Percentiles rank a stretch among this genome's conserved stretches.
These are phyloP conservation scores for Pseudotriccus pelzelni DNA, from an alignment of 2,797 vertebrate genomes.

Conservation along the genomic window DNA sequence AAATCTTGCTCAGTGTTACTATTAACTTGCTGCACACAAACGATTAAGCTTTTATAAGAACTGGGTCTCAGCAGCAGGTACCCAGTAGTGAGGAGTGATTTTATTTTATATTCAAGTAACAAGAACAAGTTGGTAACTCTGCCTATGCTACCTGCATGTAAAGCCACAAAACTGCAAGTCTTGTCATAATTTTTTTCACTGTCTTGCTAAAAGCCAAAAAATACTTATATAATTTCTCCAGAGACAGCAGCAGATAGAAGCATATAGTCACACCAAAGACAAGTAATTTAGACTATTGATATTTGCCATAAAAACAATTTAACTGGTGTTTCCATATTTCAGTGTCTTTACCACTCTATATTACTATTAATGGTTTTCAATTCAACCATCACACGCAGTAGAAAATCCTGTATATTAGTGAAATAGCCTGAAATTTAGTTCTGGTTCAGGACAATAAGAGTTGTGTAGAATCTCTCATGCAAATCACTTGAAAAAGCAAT, in stretches of 20 bases:
- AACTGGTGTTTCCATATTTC: background rate
- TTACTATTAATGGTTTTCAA: background rate
- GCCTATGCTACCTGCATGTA: slow-evolving; percentile 60
- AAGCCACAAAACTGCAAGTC: slow-evolving; percentile 61
- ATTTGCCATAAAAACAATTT: background rate
- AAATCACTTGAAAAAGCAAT: background rate
- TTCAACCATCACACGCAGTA: background rate
- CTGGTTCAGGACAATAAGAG: background rate
- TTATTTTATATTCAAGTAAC: slow-evolving; percentile 74
- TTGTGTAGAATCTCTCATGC: background rate
- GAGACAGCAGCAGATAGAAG: background rate
- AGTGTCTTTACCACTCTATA: background rate
- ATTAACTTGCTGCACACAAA: slow-evolving; percentile 56
- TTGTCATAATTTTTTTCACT: slow-evolving; percentile 60
- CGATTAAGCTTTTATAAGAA: slow-evolving; percentile 75
- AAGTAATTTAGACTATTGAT: background rate
- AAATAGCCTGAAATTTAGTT: background rate
- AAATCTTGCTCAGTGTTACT: slow-evolving; percentile 7
- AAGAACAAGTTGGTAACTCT: slow-evolving; percentile 74
- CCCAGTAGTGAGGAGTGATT: slow-evolving; percentile 65
- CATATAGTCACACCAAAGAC: background rate
- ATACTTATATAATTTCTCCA: background rate
- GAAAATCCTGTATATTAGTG: background rate
- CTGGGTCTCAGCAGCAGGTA: slow-evolving; percentile 68
- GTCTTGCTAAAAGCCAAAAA: slow-evolving; percentile 18